Base-by-base conservation (phyloP, 2,113 vertebrate genomes). In the Mustela lutreola region DNA sequence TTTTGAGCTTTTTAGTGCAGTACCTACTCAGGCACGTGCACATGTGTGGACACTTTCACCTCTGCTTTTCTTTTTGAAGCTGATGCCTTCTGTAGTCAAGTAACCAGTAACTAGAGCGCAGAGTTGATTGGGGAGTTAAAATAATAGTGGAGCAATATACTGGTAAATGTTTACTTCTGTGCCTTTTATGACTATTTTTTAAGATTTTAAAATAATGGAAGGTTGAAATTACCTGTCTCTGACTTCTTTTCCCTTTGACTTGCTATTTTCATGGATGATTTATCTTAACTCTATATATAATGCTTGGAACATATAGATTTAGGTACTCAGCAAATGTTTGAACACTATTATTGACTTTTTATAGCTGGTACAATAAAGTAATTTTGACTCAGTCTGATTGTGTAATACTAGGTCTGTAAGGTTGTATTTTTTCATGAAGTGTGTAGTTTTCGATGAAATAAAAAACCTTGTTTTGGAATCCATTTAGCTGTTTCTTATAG, bases 351-450 rank as follows among this genome's bases (percentile, higher is more conserved):
- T 15, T 91, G 70, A 65, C 33, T 67, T 75, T 86, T 84, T 90
- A 58, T 88, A n/a, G 5, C 58, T 16, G 24, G 7, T 60, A 48
- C 26, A 78, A 1, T 73, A 70, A 80, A 4, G n/a, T 84, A 70
- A 71, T 93, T 89, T 95, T 94, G 92, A 89, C 12, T 89, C 22
- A 73, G 0, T 94, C 36, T 95, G n/a, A 82, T 93, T 94, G 63
- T 91, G 45, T 63, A 39, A 63, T 88, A n/a, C 24, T 76, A 60
- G 50, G 78, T 89, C 26, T 92, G 9, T 58, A 93, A 73, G 10
- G 15, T 53, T 75, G 39, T 67, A 16, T 88, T 21, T 94, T 93
- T 92, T 83, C 21, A 4, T 73, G 65, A 36, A 81, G 24, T 94
- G 15, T 71, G 26, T 94, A 91, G 76, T 82, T 82, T 97, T 81